These are phyloP conservation scores for Cebuella pygmaea DNA, from an alignment of 2,797 vertebrate genomes.

Conservation along the genomic window DNA sequence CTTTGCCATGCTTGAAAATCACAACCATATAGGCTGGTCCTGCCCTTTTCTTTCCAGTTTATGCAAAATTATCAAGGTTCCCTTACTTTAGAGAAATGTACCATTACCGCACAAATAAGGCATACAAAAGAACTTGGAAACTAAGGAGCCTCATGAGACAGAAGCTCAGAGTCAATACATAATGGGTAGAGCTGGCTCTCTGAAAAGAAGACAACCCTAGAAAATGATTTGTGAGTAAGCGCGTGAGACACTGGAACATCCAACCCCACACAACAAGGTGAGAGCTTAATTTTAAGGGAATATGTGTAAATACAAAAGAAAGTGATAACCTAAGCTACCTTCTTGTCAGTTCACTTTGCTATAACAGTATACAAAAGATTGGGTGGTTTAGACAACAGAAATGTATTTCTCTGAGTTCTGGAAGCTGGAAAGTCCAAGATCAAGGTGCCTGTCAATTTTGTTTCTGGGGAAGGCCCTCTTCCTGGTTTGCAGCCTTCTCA, in stretches of 20 bases:
- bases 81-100: neutral
- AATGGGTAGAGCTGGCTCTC: neutral
- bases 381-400: neutral
- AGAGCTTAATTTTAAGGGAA: neutral
- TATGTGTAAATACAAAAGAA: neutral
- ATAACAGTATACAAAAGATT: too few relatives aligned
- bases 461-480: neutral
- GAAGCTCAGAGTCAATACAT: neutral
- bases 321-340: neutral
- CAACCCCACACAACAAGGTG: accelerated
- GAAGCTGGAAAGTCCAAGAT: neutral
- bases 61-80: neutral
- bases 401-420: too few relatives aligned
- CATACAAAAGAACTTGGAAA: neutral
- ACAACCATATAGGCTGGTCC: too few relatives aligned
- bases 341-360: neutral
- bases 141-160: neutral
- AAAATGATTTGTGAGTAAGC: accelerated
- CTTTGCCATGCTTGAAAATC: neutral
- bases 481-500: neutral
- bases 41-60: neutral
- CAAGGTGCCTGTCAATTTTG: neutral
- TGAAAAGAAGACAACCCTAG: neutral
- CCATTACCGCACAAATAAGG: neutral
- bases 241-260: accelerated